Evolutionary conservation across 1,140 invertebrate genomes (phyloP), one percentile per base, ranked within the genome.

Genomic region (Sycophaga agraensis): DNA sequence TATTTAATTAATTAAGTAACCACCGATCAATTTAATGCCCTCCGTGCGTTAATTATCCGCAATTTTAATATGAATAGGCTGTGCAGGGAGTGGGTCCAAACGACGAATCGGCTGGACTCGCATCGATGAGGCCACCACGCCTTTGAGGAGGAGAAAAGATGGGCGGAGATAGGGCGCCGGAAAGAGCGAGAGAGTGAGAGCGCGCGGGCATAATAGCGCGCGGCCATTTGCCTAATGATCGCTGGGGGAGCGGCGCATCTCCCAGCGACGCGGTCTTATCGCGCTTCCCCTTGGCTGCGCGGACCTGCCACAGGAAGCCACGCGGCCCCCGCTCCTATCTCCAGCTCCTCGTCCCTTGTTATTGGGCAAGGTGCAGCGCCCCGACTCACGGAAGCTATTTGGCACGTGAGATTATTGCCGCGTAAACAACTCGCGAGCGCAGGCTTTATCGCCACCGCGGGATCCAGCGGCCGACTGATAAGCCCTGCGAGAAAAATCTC

Each of bases 191-290:
- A 14, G 51, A 42, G 51, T 28, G 35, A 16, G 40, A 42, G 51
- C 21, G 35, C 5, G 40, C 1, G 16, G 46, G 64, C 64, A 67
- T 77, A 76, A 76, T 72, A 70, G 73, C 66, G 17, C 16, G 61
- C 71, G 70, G 70, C 70, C 72, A 76, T 75, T 78, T 75, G 72
- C 73, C 72, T 79, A 76, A 77, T 77, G 75, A 79, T 77, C 70
- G 66, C 58, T 54, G 67, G 16, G 58, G 63, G 22, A 28, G 28
- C 69, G 75, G 69, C 68, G 59, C 59, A 57, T 43, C 68, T 67
- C 66, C 59, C 64, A 59, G 56, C 49, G 42, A 46, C 60, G 26
- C 43, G 35, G 65, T 70, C 74, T 79, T 79, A 79, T 79, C 77
- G 76, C 70, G 51, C 76, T 79, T 79, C 77, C 76, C 76, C 76